Base-by-base conservation (phyloP, 2,797 vertebrate genomes). In the Mus minutoides region DNA sequence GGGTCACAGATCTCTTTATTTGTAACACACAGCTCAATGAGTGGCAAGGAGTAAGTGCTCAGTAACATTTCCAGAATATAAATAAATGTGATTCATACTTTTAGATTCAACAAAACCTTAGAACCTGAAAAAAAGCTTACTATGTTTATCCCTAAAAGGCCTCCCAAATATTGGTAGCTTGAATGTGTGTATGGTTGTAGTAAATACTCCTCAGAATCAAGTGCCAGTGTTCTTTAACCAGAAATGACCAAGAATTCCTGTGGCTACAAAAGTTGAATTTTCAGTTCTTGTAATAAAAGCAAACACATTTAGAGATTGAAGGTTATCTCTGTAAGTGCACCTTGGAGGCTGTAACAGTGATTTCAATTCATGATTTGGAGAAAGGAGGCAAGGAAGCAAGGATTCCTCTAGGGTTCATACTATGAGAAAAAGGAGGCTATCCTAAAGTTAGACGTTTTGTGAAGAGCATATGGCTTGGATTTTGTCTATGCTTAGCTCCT, bases 51-150 rank as follows among this genome's bases (percentile, higher is more conserved):
- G 21, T 40, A 79, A 67, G 69, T 82, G 73, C 21, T 85, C 37
- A 34, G 77, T 77, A 80, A 71, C 58, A 77, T 46, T 96, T 83
- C 92, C 78, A 6, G 80, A 92, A 93, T 62, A 67, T 91, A 93
- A 88, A 87, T 94, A 11, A 87, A 85, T 75, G 37, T 67, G 52
- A 89, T 13, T 49, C 90, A 90, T 93, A 88, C 17, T 91, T 90
- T 75, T 22, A 37, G 26, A 84, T 69, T 94, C 73, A 62, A 76
- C 85, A 21, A 93, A 94, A 88, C 22, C 89, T 86, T 56, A 34
- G 34, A 12, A 71, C 6, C 31, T 93, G 37, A 24, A 62, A 62
- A 29, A 91, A 58, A 91, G 46, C 16, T 75, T 40, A 7, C 17
- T 87, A 73, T 43, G 9, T 62, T 43, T 64, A 83, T 12, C 31